Percentiles rank a stretch among this genome's conserved stretches.
Evolutionary conservation across 2,888 invertebrate species (phyloP).

Genomic region (Agriopis marginaria): DNA sequence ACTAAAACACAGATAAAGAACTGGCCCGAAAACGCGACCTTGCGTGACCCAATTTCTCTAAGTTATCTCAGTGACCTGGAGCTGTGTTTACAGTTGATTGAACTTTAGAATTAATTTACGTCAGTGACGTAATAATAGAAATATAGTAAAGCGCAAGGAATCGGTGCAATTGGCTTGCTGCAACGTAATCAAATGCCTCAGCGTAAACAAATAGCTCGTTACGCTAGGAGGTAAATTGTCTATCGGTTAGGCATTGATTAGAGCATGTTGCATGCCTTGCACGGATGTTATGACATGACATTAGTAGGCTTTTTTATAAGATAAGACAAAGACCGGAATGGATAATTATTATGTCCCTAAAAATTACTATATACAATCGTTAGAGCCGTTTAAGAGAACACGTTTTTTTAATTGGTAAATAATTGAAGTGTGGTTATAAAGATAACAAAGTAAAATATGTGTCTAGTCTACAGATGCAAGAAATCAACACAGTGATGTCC

Average conservation of each 20-base stretch:
- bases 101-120: conserved; percentile 30
- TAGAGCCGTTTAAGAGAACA: too few relatives aligned
- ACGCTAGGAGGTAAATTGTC: conserved; percentile 6
- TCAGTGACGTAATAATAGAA: conserved; percentile 34
- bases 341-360: too few relatives aligned
- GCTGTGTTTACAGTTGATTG: conserved; percentile 37
- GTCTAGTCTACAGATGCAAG: background rate
- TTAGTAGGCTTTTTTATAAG: background rate
- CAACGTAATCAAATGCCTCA: conserved; percentile 35
- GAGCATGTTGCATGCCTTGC: background rate
- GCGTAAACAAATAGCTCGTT: conserved; percentile 18
- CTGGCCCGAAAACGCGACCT: conserved; percentile 25
- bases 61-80: conserved; percentile 9
- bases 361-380: too few relatives aligned
- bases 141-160: conserved; percentile 15
- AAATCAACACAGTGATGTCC: background rate
- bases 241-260: conserved; percentile 18
- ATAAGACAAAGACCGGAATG: too few relatives aligned
- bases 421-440: too few relatives aligned
- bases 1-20: conserved; percentile 13
- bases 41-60: conserved; percentile 32
- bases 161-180: conserved; percentile 18
- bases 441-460: too few relatives aligned
- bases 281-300: background rate
- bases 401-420: too few relatives aligned